These are phyloP conservation scores for Parapristionchus giblindavisi DNA, from an alignment of 2,888 invertebrate genomes.

Conservation along the genomic window DNA sequence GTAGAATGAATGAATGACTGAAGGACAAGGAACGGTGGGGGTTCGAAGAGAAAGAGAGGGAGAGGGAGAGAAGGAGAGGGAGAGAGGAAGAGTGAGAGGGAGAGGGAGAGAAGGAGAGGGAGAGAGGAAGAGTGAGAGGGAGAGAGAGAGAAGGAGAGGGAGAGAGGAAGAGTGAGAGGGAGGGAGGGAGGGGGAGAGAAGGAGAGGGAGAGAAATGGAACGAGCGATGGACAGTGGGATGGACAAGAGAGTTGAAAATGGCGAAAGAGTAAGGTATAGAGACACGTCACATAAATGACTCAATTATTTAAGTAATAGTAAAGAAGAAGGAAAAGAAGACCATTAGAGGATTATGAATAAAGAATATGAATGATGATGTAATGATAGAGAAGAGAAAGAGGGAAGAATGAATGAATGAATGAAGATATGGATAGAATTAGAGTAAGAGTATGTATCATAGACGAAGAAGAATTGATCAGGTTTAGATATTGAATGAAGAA, in stretches of 20 bases:
- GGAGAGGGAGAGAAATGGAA: neutral
- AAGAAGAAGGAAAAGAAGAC: too few relatives aligned
- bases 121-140: slow-evolving; percentile 29
- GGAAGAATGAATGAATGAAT: too few relatives aligned
- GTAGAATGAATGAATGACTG: neutral
- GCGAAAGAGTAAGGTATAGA: too few relatives aligned
- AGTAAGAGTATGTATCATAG: too few relatives aligned
- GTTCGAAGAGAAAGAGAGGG: slow-evolving; percentile 3
- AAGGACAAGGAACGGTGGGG: neutral
- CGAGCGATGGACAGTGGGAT: neutral
- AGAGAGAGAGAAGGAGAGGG: neutral
- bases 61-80: slow-evolving; percentile 31
- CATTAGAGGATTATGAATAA: too few relatives aligned
- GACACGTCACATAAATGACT: too few relatives aligned
- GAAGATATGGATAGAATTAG: too few relatives aligned
- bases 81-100: slow-evolving; percentile 11
- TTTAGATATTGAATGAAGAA: too few relatives aligned
- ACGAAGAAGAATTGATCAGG: too few relatives aligned
- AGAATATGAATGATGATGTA: too few relatives aligned
- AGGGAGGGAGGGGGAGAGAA: slow-evolving; percentile 23
- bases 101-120: slow-evolving; percentile 35
- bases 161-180: slow-evolving; percentile 34
- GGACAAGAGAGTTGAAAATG: neutral
- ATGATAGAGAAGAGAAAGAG: too few relatives aligned
- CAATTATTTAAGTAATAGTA: too few relatives aligned